Evolutionary conservation across 2,888 invertebrate species (phyloP), one percentile per base, ranked within the genome.

Genomic region (Calliopum simillimum): DNA sequence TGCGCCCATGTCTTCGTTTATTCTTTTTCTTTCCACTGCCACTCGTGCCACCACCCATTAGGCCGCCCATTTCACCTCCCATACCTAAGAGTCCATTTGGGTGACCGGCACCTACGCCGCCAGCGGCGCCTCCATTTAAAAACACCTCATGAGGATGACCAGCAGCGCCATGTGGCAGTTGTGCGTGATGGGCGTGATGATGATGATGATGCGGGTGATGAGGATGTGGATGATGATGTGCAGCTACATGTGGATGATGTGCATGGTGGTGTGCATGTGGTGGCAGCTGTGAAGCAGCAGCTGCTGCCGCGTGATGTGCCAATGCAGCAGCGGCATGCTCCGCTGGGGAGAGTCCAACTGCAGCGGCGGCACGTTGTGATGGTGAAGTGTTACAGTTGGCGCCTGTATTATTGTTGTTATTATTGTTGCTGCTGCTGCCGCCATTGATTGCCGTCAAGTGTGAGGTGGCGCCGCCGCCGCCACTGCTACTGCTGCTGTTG

Each of bases 1-100:
- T 99, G 89, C 98, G 94, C 89, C 92, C 92, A 88, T 97, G 96
- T 83, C 96, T 91, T 81, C 96, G 91, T 88, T 96, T 96, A 88
- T 96, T 96, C 90, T 96, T 96, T 88, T 96, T 96, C 89, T 96
- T 96, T 72, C 71, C 76, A 49, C 75, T 71, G 16, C 77, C 77
- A 5, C 78, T 64, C 11, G 79, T 79, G 68, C 77, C 80, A 12
- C 76, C 80, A 4, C 76, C 77, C 21, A 79, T 77, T 49, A 76
- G n/a, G 49, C 33, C 41, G 21, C 25, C 53, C n/a, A 53, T 53
- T 51, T 67, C 63, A 16, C 68, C 73, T n/a, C 71, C 72, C 74
- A 4, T 74, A 8, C 33, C 33, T 33, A 33, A 8, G 75, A 75
- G 59, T 14, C 76, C 75, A 67, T 76, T 76, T 41, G 74, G 75